Base-by-base conservation (phyloP, 2,888 invertebrate genomes). In the Rotaria magnacalcarata region DNA sequence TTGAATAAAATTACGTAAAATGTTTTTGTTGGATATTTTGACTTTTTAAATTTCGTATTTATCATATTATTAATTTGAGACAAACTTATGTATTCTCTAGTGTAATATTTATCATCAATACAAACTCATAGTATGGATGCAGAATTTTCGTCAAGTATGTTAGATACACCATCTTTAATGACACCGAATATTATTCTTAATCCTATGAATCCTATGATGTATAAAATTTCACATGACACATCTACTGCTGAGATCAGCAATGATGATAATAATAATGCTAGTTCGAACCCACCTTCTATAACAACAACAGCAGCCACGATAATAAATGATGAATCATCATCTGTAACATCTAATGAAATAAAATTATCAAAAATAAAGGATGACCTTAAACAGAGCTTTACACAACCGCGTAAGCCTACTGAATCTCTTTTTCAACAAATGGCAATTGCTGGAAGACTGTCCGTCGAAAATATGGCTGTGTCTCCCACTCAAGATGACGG, bases 291-390 rank as follows among this genome's bases (percentile, higher is more conserved):
- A 34, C 8, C 67, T 19, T 27, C 67, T 19, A 14, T 41, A 19
- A 1, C 6, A 19, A 34, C 27, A 6, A 67, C 7, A 34, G 19
- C 67, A 67, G 24, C 27, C 34, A 34, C 34, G 6, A 34, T 3
- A 34, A 34, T 16, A 34, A 11, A 4, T 7, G 19, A 8, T 67
- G 67, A 67, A 67, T 27, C 34, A 14, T 19, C 34, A 19, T 34
- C 67, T 16, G 11, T 21, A 14, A n/a, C 80, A 14, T n/a, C 80
- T 5, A n/a, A 24, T 24, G 47, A 47, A 34, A 19, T 47, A 21
- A 47, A 80, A 80, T 41, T 80, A 80, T 80, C 47, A 4, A 80
- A 14, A 80, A 80, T 80, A 10, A 47, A 43, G n/a, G n/a, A 80
- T 47, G 80, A 80, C 6, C 80, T 80, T 24, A 80, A 80, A n/a